Evolutionary conservation across 2,113 vertebrate genomes (phyloP).

Genomic region (Leuciscus idus): DNA sequence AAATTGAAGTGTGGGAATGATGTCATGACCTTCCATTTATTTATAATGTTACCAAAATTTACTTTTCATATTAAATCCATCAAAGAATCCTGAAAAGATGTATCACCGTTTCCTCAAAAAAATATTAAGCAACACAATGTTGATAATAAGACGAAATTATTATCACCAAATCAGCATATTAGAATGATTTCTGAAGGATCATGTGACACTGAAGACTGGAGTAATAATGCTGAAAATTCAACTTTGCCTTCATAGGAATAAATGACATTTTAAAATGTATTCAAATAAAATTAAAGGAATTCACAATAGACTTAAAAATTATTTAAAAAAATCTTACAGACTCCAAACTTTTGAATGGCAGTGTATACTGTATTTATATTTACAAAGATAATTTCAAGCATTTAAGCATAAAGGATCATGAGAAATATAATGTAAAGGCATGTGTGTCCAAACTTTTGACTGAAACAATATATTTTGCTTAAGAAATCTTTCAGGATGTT

Average conservation of each 20-base stretch:
- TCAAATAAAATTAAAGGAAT: background rate
- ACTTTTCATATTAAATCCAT: background rate
- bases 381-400: background rate
- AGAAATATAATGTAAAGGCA: background rate
- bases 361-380: background rate
- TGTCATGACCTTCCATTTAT: background rate
- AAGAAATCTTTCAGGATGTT: too few relatives aligned
- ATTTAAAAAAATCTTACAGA: too few relatives aligned
- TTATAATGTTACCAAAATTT: background rate
- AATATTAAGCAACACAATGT: background rate
- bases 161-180: background rate
- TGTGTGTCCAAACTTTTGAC: too few relatives aligned
- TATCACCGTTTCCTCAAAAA: background rate
- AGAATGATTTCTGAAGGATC: background rate
- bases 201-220: background rate
- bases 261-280: too few relatives aligned
- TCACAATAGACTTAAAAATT: too few relatives aligned
- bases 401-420: background rate
- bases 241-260: background rate
- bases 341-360: too few relatives aligned
- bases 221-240: background rate
- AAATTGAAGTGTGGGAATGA: constrained; percentile 5
- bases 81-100: background rate
- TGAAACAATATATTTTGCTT: too few relatives aligned
- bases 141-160: background rate